These are phyloP conservation scores for Falco naumanni DNA, from an alignment of 2,797 vertebrate species.

Conservation along the genomic window DNA sequence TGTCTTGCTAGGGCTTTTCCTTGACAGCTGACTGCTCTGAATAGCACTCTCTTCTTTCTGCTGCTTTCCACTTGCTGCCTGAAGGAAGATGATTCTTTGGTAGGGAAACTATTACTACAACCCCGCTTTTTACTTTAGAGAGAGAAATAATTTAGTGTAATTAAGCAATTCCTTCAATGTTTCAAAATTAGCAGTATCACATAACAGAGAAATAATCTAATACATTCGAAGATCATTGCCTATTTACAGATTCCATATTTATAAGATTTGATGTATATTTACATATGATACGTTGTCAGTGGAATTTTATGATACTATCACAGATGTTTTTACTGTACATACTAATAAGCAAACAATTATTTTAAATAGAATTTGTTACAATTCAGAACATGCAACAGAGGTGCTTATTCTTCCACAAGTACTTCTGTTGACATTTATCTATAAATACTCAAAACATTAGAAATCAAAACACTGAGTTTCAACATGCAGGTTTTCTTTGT, in stretches of 20 bases:
- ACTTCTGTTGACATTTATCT: neutral
- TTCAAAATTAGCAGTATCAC: neutral
- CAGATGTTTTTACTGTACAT: neutral
- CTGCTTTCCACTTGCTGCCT: neutral
- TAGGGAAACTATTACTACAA: neutral
- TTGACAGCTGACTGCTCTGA: constrained; percentile 9
- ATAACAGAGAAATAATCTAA: neutral
- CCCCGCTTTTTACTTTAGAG: neutral
- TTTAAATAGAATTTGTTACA: neutral
- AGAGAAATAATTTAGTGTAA: neutral
- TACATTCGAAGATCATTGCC: neutral
- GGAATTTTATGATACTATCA: neutral
- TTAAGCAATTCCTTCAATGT: neutral
- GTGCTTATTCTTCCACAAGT: neutral
- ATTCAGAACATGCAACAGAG: neutral
- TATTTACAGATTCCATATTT: neutral
- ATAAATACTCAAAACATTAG: neutral
- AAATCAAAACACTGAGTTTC: neutral
- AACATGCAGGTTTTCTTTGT: neutral
- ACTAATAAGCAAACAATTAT: neutral
- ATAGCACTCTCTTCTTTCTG: neutral
- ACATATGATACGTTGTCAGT: neutral
- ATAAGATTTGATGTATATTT: neutral
- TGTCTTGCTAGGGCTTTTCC: neutral
- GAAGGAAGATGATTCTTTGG: neutral